Base-by-base conservation (phyloP, 2,888 invertebrate genomes). In the Agriotes lineatus region DNA sequence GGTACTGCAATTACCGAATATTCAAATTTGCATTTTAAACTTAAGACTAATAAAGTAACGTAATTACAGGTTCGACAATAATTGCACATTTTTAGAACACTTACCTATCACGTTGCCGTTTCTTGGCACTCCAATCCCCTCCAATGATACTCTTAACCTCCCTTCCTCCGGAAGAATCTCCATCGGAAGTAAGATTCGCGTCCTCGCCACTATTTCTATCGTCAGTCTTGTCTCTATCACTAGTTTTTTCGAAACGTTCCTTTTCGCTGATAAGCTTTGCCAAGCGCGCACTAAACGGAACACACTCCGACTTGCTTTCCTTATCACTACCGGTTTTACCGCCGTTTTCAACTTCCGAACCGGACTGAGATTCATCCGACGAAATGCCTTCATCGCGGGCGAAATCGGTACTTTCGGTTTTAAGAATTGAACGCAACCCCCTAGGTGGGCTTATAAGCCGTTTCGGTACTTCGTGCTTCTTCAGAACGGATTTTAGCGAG, bases 141-240 rank as follows among this genome's bases (percentile, higher is more conserved):
- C 84, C 85, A 70, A 89, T 89, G 76, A 90, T 90, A 59, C 86
- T 88, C 1, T 88, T 85, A 72, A 90, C 88, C 80, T 91, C 90
- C 0, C 89, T 84, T 0, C 89, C 89, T 19, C 90, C 90, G 57
- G 89, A 90, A 72, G 90, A 90, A 76, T 90, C 90, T 0, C 89
- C 89, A 77, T 90, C 90, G 7, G 84, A 84, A 16, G 81, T 80
- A 42, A 68, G 71, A 60, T 70, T 68, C 1, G 52, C 72, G 45
- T 74, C 71, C 52, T 73, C 75, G 48, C 68, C 72, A 50, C 64
- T 68, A 30, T 12, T 37, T 44, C 58, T 63, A 56, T 48, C 50
- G 25, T 56, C 54, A 22, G 25, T 42, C 30, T 48, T 44, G 16
- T 42, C 1, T 16, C 10, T 42, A 42, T 58, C 44, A 58, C 42